phyloP scores from a whole-genome alignment of 30 jellyfish, hydroid and myxozoan species.

The Hydra vulgaris region DNA sequence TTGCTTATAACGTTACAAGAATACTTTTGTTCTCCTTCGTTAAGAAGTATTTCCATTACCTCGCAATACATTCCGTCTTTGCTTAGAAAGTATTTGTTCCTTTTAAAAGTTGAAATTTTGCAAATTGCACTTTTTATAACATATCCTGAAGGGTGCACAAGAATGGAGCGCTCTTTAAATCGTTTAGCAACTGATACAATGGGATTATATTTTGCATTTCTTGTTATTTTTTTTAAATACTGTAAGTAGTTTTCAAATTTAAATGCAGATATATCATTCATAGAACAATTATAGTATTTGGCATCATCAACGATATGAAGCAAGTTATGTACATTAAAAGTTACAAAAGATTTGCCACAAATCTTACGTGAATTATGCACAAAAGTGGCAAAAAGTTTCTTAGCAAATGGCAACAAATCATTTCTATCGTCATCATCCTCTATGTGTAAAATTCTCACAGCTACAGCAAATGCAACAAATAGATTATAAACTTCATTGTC shows the following conservation, averaged over 20 bases:
- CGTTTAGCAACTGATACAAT: no score
- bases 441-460: no score
- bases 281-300: background rate
- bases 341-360: background rate
- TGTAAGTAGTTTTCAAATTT: background rate
- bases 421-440: no score
- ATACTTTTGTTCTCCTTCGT: background rate
- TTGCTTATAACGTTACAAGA: background rate
- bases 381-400: no score
- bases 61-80: background rate
- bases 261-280: background rate
- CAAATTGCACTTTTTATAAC: background rate
- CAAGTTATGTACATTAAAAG: background rate
- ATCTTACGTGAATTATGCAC: background rate
- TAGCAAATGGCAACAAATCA: no score
- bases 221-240: background rate
- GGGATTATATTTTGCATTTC: background rate
- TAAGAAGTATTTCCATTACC: background rate
- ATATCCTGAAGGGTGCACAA: background rate
- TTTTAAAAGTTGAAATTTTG: background rate
- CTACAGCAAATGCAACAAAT: no score
- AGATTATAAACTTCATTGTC: no score
- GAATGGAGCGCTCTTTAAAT: background rate
- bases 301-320: background rate
- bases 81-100: background rate